Percentiles rank a stretch among this genome's conserved stretches.
These are phyloP conservation scores for Lepidotrigona ventralis DNA, from an alignment of 1,140 invertebrate species.

Conservation along the genomic window DNA sequence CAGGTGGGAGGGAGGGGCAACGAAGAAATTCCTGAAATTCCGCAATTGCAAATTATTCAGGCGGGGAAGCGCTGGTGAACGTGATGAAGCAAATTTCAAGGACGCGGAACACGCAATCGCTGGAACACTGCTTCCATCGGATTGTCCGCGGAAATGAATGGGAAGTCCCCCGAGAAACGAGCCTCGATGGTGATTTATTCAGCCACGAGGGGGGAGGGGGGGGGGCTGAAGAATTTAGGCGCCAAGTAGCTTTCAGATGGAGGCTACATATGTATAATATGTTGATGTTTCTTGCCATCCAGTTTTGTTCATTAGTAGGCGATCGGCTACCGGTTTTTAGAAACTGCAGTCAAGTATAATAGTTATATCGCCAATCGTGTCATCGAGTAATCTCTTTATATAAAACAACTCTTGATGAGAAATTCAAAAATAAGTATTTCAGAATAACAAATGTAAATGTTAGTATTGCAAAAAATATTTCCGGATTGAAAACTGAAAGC, in stretches of 20 bases:
- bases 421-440: no score
- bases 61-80: neutral
- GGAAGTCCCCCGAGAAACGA: neutral
- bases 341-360: neutral
- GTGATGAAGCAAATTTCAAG: neutral
- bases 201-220: no score
- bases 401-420: no score
- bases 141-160: neutral
- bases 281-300: constrained; percentile 11
- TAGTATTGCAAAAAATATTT: no score
- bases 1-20: neutral
- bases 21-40: neutral
- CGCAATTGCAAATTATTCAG: neutral
- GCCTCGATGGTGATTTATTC: neutral
- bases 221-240: neutral
- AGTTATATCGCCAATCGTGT: neutral
- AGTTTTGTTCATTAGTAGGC: neutral
- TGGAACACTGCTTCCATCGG: neutral
- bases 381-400: no score
- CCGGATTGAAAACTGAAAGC: no score
- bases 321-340: neutral
- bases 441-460: no score
- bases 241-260: neutral
- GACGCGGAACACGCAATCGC: neutral
- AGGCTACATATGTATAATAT: constrained; percentile 20